Base-by-base conservation (phyloP, 2,797 vertebrate species). In the Trichosurus vulpecula region DNA sequence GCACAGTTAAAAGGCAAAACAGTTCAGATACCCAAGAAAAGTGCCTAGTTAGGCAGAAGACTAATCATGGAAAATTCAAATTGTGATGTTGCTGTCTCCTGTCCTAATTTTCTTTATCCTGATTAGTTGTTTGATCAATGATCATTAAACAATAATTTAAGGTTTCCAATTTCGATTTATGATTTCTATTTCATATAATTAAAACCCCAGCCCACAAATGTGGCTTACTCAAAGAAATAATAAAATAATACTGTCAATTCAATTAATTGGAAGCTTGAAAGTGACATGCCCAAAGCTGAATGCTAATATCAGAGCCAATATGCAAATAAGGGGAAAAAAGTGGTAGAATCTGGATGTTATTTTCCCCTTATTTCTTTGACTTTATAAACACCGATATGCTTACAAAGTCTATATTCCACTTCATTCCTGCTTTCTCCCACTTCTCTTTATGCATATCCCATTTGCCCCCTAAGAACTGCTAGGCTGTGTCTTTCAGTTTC, bases 1-100 rank as follows among this genome's bases (percentile, higher is more conserved):
- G 98, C 98, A 98, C 98, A 98, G 98, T 98, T 99, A 98, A 98
- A 98, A 99, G 98, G 98, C 97, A 98, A 98, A 98, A 98, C 98
- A 98, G 98, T 98, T 98, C 98, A 98, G 98, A 98, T 96, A 97
- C 96, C 98, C 98, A 95, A 98, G 98, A 97, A 98, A 98, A 98
- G 98, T 98, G 98, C 98, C 98, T 99, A 98, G 98, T 98, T 99
- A 99, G 98, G 98, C 98, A 98, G 98, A 98, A 98, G 98, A 98
- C 98, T 98, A 96, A 98, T 98, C 98, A 98, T 96, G 97, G 94
- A 98, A 97, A 98, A 98, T 97, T 98, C 98, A 97, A 97, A 98
- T 97, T 97, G 94, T 96, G 95, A 96, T 93, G 92, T 96, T 97
- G 95, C 53, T 93, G 95, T 96, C 98, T 97, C 94, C 97, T 97